Conservation (phyloP, 2,888 invertebrate genomes). For the Prosopocoilus inquinatus region DNA sequence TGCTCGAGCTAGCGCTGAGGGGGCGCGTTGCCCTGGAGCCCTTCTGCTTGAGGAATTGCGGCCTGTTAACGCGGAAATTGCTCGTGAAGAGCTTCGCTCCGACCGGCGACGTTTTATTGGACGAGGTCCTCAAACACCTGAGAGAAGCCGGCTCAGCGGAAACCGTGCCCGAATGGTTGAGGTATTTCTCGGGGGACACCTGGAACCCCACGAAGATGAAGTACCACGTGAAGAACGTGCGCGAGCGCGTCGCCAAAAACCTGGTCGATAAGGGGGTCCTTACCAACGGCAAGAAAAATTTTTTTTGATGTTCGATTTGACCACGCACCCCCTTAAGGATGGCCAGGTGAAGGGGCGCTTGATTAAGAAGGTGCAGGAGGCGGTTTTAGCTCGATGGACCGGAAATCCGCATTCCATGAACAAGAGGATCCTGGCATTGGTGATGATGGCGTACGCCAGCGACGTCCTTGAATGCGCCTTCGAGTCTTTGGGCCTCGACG, state of each 20-base stretch:
- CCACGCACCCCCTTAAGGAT: constrained; percentile 93
- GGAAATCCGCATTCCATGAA: constrained; percentile 94
- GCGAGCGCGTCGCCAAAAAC: constrained; percentile 94
- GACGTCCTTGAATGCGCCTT: constrained; percentile 97
- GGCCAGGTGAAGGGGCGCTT: constrained; percentile 86
- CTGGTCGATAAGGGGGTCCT: constrained; percentile 95
- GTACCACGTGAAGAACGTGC: constrained; percentile 93
- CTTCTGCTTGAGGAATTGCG: constrained; percentile 87
- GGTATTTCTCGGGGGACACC: constrained; percentile 94
- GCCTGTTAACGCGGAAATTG: constrained; percentile 76
- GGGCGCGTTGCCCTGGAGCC: constrained; percentile 90
- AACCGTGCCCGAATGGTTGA: constrained; percentile 94
- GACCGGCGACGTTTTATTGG: constrained; percentile 89
- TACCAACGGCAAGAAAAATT: constrained; percentile 96
- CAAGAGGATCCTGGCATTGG: constrained; percentile 80
- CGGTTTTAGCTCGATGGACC: constrained; percentile 86
- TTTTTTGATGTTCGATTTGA: constrained; percentile 93
- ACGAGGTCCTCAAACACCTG: constrained; percentile 88
- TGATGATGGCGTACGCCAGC: constrained; percentile 90
- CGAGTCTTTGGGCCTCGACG: constrained; percentile 87
- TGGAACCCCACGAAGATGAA: constrained; percentile 96
- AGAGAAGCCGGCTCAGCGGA: constrained; percentile 94
- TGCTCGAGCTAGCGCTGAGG: constrained; percentile 88
- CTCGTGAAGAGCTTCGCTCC: constrained; percentile 77
- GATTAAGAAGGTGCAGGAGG: constrained; percentile 94